Conservation (phyloP, 2,888 invertebrate species). For the Clanis bilineata region DNA sequence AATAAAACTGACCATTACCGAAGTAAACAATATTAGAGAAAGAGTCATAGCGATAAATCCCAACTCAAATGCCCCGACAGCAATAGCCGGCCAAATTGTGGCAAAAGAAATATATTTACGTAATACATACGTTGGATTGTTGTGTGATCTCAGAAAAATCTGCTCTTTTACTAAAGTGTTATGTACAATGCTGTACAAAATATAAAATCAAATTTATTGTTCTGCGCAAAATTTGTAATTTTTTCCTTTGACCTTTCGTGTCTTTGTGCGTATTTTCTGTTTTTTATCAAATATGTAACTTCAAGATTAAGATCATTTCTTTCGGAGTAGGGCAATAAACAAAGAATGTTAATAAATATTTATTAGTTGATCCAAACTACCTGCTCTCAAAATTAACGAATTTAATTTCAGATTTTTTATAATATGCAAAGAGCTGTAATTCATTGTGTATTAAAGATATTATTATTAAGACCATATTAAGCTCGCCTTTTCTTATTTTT, state of each 20-base stretch:
- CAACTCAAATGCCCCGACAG: slow-evolving; percentile 58
- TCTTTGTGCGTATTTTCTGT: neutral
- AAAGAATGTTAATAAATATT: neutral
- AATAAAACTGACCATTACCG: slow-evolving; percentile 70
- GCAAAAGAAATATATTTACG: slow-evolving; percentile 57
- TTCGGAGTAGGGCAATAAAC: neutral
- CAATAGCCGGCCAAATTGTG: slow-evolving; percentile 68
- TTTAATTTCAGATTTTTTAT: too few species aligned
- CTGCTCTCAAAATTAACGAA: too few species aligned
- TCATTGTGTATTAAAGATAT: too few species aligned
- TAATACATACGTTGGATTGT: slow-evolving; percentile 57
- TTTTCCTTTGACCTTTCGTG: neutral
- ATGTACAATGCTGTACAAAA: neutral
- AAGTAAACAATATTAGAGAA: slow-evolving; percentile 78
- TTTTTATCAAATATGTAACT: neutral
- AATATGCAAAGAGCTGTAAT: too few species aligned
- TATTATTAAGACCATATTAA: too few species aligned
- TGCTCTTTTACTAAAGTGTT: slow-evolving; percentile 5
- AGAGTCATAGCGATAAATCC: slow-evolving; percentile 70
- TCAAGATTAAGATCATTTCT: neutral
- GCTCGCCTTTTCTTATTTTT: too few species aligned
- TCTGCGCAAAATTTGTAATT: neutral
- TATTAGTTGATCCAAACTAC: too few species aligned
- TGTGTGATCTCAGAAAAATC: slow-evolving; percentile 37
- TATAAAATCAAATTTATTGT: neutral